phyloP scores from a whole-genome alignment of 2,888 invertebrate species.

The Bombyx huttoni region DNA sequence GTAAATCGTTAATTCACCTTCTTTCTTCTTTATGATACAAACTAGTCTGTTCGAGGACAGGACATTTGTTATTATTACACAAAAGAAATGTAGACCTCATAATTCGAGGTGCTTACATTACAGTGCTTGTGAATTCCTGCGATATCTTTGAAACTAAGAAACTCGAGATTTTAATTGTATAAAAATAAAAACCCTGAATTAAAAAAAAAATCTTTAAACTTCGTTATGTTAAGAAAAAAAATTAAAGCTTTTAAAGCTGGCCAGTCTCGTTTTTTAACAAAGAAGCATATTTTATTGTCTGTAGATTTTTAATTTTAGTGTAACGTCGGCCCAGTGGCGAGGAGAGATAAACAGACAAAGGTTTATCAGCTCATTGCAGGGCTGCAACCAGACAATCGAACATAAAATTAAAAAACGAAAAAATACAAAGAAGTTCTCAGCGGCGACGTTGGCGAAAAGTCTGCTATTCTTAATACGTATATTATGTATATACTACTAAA shows the following conservation, averaged over 20 bases:
- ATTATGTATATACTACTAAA: too few species aligned
- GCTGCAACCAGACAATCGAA: neutral
- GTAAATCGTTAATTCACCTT: too few species aligned
- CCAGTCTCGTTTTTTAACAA: neutral
- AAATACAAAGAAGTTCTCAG: neutral
- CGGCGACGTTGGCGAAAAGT: neutral
- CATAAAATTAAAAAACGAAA: slow-evolving; percentile 1
- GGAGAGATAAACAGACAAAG: slow-evolving; percentile 49
- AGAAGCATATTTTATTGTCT: slow-evolving; percentile 4
- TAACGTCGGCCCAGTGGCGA: slow-evolving; percentile 24
- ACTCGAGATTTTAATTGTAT: too few species aligned
- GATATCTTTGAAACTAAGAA: too few species aligned
- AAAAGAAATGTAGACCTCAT: too few species aligned
- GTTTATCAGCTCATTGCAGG: slow-evolving; percentile 29
- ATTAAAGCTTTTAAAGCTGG: neutral
- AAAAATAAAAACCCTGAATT: too few species aligned
- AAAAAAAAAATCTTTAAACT: too few species aligned
- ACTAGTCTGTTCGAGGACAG: too few species aligned
- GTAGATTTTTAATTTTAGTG: slow-evolving; percentile 31
- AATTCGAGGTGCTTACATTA: too few species aligned
- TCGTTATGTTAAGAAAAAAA: neutral
- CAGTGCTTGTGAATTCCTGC: too few species aligned
- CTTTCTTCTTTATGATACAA: too few species aligned
- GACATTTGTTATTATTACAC: too few species aligned
- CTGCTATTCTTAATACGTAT: neutral